Conservation (phyloP, 92 coral and sea anemone genomes). For the Micromussa lordhowensis region DNA sequence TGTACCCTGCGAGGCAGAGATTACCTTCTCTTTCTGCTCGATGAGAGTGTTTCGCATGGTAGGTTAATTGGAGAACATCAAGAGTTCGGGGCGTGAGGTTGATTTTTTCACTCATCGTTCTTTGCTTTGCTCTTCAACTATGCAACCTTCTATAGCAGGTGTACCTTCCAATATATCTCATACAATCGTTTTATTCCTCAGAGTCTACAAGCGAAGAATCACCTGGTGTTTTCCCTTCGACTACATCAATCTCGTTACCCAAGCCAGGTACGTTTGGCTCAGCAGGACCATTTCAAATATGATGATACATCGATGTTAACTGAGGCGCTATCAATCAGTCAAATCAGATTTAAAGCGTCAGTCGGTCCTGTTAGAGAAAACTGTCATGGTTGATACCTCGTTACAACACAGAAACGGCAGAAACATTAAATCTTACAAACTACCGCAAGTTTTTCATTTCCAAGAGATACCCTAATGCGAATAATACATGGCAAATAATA, state of each 20-base stretch:
- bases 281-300: not conserved
- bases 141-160: not conserved
- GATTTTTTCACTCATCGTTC: too few species aligned
- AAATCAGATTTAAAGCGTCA: too few species aligned
- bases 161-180: not conserved
- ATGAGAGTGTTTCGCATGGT: too few species aligned
- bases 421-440: too few species aligned
- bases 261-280: conserved; percentile 31
- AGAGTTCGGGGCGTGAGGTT: too few species aligned
- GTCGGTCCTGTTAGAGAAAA: too few species aligned
- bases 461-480: not conserved
- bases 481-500: not conserved
- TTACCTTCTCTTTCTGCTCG: too few species aligned
- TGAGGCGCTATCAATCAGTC: not conserved
- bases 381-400: not conserved
- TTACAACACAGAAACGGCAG: not conserved
- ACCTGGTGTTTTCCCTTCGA: not conserved
- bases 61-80: too few species aligned
- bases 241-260: conserved; percentile 8
- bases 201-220: conserved; percentile 28
- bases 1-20: too few species aligned
- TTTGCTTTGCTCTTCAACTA: too few species aligned
- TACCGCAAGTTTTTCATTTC: too few species aligned
- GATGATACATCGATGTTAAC: too few species aligned
- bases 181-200: not conserved